Evolutionary conservation across 2,113 vertebrate genomes (phyloP), one percentile per base, ranked within the genome.

Genomic region (Sylvia atricapilla): DNA sequence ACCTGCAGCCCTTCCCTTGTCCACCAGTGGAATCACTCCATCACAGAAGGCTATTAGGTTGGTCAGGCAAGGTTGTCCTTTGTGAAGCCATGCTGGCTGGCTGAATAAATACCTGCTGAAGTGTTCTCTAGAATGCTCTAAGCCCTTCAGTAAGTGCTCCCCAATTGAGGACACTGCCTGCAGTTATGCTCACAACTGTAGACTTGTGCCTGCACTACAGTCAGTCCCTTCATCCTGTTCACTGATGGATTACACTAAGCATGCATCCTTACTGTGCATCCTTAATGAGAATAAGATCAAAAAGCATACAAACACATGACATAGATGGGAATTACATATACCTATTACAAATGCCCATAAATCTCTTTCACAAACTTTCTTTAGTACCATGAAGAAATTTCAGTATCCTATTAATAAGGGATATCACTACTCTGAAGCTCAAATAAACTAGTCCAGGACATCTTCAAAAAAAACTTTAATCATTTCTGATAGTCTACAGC

Each of bases 231-330:
- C 13, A 74, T 39, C 15, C 30, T n/a, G 11, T 52, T 82, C 33
- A 52, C 12, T 37, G 31, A 86, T 10, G 27, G 59, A 50, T 27
- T 55, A 68, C 33, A 55, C 30, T 2, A 1, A 69, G 20, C 13
- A 21, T 2, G 0, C 3, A 41, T 3, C 4, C 14, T 46, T 50
- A 68, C 46, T 3, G 4, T 14, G 6, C 31, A 64, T n/a, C 11
- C 27, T 47, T 39, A 56, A 18, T 1, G 1, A 67, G 21, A 62
- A 13, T 35, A 83, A 72, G 21, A 89, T 31, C 53, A 68, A 68
- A 50, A 76, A 68, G 31, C 14, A 37, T 11, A 24, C 14, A 76
- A 79, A 44, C 2, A 1, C 31, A 28, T 22, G 5, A 55, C 28
- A 66, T 1, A 70, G 7, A 66, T 10, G 3, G 27, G 39, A 84